Percentiles rank a stretch among this genome's conserved stretches.
Conservation (phyloP, 2,888 invertebrate genomes). For the Lagria hirta region DNA sequence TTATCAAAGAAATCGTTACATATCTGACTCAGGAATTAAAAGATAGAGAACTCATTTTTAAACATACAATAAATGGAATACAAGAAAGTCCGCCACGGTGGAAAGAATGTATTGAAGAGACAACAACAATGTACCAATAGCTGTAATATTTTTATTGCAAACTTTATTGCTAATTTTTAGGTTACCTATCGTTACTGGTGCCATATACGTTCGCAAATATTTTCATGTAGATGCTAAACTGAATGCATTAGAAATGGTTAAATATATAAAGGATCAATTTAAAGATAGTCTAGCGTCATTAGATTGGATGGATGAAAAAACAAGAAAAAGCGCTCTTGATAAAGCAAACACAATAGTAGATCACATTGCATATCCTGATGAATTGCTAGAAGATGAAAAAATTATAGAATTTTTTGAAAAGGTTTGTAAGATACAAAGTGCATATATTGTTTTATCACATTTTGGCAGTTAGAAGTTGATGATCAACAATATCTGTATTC, state of each 20-base stretch:
- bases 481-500: conserved; percentile 54
- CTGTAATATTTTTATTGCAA: too few relatives aligned
- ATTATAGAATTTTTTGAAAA: conserved; percentile 72
- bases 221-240: conserved; percentile 78
- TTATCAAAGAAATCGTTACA: conserved; percentile 73
- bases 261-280: conserved; percentile 76
- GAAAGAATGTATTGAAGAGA: conserved; percentile 78
- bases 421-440: conserved; percentile 48
- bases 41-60: conserved; percentile 72
- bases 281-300: conserved; percentile 70
- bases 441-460: conserved; percentile 19
- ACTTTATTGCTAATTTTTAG: too few relatives aligned
- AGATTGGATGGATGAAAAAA: conserved; percentile 86
- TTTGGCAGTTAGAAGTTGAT: conserved; percentile 52
- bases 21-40: conserved; percentile 75
- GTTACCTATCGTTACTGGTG: conserved; percentile 50
- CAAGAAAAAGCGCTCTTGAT: conserved; percentile 68
- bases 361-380: conserved; percentile 86
- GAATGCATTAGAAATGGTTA: conserved; percentile 79
- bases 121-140: conserved; percentile 55
- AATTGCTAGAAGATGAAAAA: conserved; percentile 75
- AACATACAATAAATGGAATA: conserved; percentile 73
- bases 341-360: conserved; percentile 77
- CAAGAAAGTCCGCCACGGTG: conserved; percentile 50
- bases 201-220: conserved; percentile 79